phyloP scores from a whole-genome alignment of 1,140 invertebrate species.

The Panulirus ornatus region DNA sequence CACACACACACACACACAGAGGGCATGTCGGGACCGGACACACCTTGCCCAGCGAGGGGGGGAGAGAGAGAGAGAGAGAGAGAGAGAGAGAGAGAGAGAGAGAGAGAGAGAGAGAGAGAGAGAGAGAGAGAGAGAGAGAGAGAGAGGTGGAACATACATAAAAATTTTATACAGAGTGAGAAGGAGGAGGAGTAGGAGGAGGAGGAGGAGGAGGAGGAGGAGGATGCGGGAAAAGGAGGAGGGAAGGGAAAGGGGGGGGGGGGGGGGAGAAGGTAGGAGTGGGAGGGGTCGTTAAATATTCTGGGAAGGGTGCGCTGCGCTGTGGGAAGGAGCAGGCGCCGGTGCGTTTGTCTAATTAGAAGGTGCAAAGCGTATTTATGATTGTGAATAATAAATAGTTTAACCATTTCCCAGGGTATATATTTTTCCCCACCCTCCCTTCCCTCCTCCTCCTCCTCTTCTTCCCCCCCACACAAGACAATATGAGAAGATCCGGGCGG shows the following conservation, averaged over 20 bases:
- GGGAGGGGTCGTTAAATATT: conserved; percentile 2
- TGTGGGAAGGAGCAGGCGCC: conserved; percentile 4
- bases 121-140: too few species aligned
- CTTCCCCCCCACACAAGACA: background rate
- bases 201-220: too few species aligned
- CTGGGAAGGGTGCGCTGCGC: background rate
- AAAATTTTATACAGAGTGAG: too few species aligned
- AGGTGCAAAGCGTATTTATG: conserved; percentile 68
- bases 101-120: background rate
- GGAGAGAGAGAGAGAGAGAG: background rate
- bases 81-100: background rate
- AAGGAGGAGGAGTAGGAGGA: too few species aligned
- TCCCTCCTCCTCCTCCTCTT: background rate
- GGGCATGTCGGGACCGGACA: too few species aligned
- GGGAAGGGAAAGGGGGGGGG: too few species aligned
- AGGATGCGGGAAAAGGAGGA: too few species aligned
- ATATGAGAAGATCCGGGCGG: too few species aligned
- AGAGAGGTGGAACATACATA: too few species aligned
- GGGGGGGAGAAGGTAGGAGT: too few species aligned
- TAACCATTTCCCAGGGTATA: conserved; percentile 43
- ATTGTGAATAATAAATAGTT: conserved; percentile 63
- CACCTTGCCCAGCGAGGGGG: background rate
- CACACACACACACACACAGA: too few species aligned
- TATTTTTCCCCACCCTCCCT: background rate
- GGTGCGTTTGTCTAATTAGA: conserved; percentile 66